phyloP scores from a whole-genome alignment of 2,113 vertebrate genomes.

The Ptilorrhoa leucosticta region DNA sequence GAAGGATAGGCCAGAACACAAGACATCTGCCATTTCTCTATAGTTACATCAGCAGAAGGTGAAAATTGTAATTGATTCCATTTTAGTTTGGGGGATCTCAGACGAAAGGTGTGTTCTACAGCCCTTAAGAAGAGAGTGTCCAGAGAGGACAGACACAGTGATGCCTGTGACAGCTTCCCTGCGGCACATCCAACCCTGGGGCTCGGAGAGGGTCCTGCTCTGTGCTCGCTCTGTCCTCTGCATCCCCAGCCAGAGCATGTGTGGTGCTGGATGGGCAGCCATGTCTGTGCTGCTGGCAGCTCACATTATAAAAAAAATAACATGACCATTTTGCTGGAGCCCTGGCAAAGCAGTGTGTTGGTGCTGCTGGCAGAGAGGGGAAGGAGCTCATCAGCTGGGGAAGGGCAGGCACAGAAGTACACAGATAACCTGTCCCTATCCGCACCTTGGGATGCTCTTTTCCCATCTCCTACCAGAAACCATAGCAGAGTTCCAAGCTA shows the following conservation, averaged over 20 bases:
- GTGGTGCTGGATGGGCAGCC: background rate
- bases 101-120: background rate
- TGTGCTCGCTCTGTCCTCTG: accelerated
- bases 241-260: background rate
- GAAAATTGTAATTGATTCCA: background rate
- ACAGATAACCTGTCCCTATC: background rate
- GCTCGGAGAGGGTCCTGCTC: background rate
- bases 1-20: background rate
- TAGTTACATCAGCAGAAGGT: background rate
- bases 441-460: background rate
- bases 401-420: background rate
- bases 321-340: background rate
- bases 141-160: background rate
- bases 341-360: background rate
- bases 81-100: background rate
- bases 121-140: background rate
- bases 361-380: background rate
- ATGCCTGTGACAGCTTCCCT: background rate
- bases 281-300: background rate
- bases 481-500: background rate
- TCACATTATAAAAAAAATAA: background rate
- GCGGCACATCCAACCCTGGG: background rate
- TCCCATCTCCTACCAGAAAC: background rate
- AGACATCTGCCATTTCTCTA: background rate
- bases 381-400: background rate